Base-by-base conservation (phyloP, 2,113 vertebrate genomes). In the Oncorhynchus keta region DNA sequence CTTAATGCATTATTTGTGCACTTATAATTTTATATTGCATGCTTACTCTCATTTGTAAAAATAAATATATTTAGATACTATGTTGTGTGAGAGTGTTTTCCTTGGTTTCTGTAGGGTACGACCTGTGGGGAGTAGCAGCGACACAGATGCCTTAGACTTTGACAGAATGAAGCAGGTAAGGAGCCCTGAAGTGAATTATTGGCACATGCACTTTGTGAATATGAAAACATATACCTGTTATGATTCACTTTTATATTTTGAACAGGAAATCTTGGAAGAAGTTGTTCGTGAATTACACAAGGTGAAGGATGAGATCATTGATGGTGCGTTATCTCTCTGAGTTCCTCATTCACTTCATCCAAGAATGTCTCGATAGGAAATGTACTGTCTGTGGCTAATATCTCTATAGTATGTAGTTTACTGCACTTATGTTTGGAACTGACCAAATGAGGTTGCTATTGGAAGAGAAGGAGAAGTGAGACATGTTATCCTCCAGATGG, bases 241-340 rank as follows among this genome's bases (percentile, higher is more conserved):
- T 51, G 7, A 59, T 26, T 67, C 11, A 28, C 2, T 12, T 0
- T 51, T 26, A 68, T 62, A 8, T 4, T 48, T 24, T 70, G 69
- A 22, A 76, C 85, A 99, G 97, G 97, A 99, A 94, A 99, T 99
- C 90, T 93, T 99, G 90, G 97, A 99, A 80, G 97, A 99, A 92
- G 97, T 98, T 86, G 96, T 99, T 86, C 95, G 97, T 79, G 97
- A 99, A 91, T 94, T 99, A 81, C 97, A 99, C 95, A 99, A 97
- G 90, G 97, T 98, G 90, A 99, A 99, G 93, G 97, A 97, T 81
- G 97, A 99, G 92, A 99, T 99, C 92, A 97, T 99, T 74, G 96
- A 97, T 79, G 97, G 97, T 99, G 94, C 84, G 96, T 86, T 83
- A 62, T 62, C 7, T 62, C 59, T 62, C 59, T n/a, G 59, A 62